phyloP scores from a whole-genome alignment of 2,888 invertebrate genomes.

The Drosophila multiciliata region DNA sequence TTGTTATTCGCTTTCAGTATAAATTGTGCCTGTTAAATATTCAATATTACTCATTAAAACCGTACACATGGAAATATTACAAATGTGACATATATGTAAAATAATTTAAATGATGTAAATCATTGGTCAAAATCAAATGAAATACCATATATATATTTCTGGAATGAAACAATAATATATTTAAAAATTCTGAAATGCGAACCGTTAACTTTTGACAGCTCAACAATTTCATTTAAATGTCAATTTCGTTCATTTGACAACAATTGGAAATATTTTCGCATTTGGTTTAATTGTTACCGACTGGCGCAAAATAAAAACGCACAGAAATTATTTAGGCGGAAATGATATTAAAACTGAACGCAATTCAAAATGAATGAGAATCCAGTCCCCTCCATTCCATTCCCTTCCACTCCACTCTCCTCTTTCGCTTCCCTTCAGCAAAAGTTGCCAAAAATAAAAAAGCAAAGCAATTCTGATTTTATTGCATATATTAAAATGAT shows the following conservation, averaged over 20 bases:
- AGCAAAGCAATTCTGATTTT: slow-evolving; percentile 33
- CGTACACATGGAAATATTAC: neutral
- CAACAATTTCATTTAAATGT: slow-evolving; percentile 16
- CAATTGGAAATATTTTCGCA: slow-evolving; percentile 34
- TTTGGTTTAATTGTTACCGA: slow-evolving; percentile 64
- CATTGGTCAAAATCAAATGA: neutral
- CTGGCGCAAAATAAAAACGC: slow-evolving; percentile 20
- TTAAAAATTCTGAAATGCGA: slow-evolving; percentile 10
- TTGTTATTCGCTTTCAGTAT: neutral
- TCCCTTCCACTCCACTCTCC: neutral
- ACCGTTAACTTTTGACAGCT: slow-evolving; percentile 23
- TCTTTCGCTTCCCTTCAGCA: neutral
- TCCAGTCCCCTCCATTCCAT: neutral
- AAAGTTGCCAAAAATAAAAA: neutral
- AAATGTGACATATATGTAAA: neutral
- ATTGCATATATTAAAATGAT: slow-evolving; percentile 76
- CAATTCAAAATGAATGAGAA: slow-evolving; percentile 53
- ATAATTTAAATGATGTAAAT: neutral
- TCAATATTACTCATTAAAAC: neutral
- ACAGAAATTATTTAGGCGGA: slow-evolving; percentile 64
- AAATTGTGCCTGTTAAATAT: neutral
- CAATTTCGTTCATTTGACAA: slow-evolving; percentile 10
- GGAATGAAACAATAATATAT: slow-evolving; percentile 5
- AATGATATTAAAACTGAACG: slow-evolving; percentile 55
- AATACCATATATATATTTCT: neutral